phyloP scores from a whole-genome alignment of 2,888 invertebrate species.

The Drosophila tanythrix region DNA sequence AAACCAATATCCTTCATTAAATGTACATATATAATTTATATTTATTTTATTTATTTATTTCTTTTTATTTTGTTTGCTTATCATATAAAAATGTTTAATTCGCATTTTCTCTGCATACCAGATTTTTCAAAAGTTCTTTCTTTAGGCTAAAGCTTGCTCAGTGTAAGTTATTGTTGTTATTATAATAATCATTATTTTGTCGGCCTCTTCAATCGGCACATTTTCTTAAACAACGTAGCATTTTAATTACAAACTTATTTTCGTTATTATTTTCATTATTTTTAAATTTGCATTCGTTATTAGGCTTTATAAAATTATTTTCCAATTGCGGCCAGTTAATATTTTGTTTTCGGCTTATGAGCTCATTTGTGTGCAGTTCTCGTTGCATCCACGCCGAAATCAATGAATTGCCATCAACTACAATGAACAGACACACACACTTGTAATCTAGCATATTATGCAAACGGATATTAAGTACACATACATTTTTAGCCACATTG shows the following conservation, averaged over 20 bases:
- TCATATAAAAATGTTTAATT: constrained; percentile 39
- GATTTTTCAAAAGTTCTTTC: constrained; percentile 25
- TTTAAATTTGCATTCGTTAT: constrained; percentile 36
- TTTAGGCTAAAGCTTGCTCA: constrained; percentile 57
- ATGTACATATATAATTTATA: constrained; percentile 39
- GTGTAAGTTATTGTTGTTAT: constrained; percentile 34
- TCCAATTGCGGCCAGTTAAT: constrained; percentile 20
- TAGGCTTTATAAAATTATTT: constrained; percentile 44
- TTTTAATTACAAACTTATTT: constrained; percentile 73
- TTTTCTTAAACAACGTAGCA: constrained; percentile 59
- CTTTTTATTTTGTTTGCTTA: constrained; percentile 38
- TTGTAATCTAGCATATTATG: constrained; percentile 19
- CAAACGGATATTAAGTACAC: constrained; percentile 21
- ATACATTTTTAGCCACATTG: constrained; percentile 28
- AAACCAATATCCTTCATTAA: constrained; percentile 37
- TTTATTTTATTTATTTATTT: constrained; percentile 2
- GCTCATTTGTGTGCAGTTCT: constrained; percentile 26
- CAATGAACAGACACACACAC: constrained; percentile 24
- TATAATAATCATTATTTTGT: constrained; percentile 1
- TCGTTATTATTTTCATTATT: constrained; percentile 10
- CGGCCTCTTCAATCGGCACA: constrained; percentile 42
- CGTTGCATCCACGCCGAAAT: constrained; percentile 2
- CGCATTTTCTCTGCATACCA: constrained; percentile 31
- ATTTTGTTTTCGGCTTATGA: constrained; percentile 10
- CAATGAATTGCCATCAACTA: neutral